These are phyloP conservation scores for Lasioglossum calceatum DNA, from an alignment of 2,888 invertebrate species.

Conservation along the genomic window DNA sequence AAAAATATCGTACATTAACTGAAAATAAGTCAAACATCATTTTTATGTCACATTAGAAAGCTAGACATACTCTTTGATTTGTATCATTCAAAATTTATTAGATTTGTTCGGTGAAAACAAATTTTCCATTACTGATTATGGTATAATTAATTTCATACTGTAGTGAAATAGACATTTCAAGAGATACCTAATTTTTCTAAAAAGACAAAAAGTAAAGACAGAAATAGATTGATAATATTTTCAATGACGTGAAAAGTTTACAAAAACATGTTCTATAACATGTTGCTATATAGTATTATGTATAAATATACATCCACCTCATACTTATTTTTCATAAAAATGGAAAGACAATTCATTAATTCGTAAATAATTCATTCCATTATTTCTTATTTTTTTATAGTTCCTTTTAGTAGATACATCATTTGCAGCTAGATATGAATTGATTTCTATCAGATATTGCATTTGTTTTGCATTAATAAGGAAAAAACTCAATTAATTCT, in stretches of 20 bases:
- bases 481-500: constrained; percentile 29
- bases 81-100: constrained; percentile 1
- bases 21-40: constrained; percentile 15
- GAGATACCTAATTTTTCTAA: constrained; percentile 37
- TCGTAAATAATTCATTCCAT: constrained; percentile 54
- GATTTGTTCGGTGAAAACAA: constrained; percentile 14
- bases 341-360: constrained; percentile 32
- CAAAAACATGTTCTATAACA: constrained; percentile 38
- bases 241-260: constrained; percentile 21
- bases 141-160: constrained; percentile 11
- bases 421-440: constrained; percentile 35
- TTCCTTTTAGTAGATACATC: constrained; percentile 53
- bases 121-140: constrained; percentile 34
- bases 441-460: constrained; percentile 32
- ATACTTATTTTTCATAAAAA: constrained; percentile 26
- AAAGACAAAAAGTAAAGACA: neutral
- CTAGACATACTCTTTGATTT: constrained; percentile 18
- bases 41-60: constrained; percentile 19
- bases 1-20: constrained; percentile 17
- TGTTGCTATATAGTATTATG: constrained; percentile 58
- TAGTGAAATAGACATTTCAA: constrained; percentile 16
- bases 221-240: constrained; percentile 25
- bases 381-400: constrained; percentile 53
- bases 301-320: constrained; percentile 50
- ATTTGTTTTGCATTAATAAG: constrained; percentile 42